Evolutionary conservation across 2,113 vertebrate species (phyloP).

Genomic region (Perca flavescens): DNA sequence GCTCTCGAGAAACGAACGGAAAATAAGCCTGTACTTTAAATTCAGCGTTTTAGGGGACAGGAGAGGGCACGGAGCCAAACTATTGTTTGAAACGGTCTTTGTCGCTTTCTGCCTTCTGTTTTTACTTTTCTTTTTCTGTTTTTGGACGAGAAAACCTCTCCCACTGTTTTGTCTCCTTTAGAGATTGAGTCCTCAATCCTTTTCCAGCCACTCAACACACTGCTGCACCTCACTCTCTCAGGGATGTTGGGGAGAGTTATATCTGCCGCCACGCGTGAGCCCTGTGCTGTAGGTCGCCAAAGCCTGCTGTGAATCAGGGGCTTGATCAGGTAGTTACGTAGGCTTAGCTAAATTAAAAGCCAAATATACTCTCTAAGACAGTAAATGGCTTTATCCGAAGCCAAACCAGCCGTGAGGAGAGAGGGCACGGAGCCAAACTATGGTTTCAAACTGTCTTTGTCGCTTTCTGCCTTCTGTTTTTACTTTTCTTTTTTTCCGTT

Average conservation of each 20-base stretch:
- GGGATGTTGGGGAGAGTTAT: conserved; percentile 48
- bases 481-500: background rate
- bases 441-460: conserved; percentile 41
- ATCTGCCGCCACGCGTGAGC: conserved; percentile 52
- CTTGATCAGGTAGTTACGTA: conserved; percentile 64
- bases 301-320: conserved; percentile 59
- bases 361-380: conserved; percentile 62
- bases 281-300: conserved; percentile 62
- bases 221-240: conserved; percentile 39
- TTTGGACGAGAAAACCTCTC: conserved; percentile 13
- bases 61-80: conserved; percentile 19
- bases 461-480: background rate
- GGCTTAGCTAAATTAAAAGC: conserved; percentile 73
- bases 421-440: conserved; percentile 20
- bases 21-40: conserved; percentile 45
- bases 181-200: conserved; percentile 1
- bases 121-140: background rate
- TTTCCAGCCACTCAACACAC: conserved; percentile 41
- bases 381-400: conserved; percentile 61
- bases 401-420: conserved; percentile 55
- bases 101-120: background rate
- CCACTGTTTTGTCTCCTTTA: conserved; percentile 11
- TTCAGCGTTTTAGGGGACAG: conserved; percentile 34
- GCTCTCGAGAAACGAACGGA: conserved; percentile 53
- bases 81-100: conserved; percentile 42